Evolutionary conservation across 2,888 invertebrate genomes (phyloP), one percentile per base, ranked within the genome.

Genomic region (Ischnura elegans): DNA sequence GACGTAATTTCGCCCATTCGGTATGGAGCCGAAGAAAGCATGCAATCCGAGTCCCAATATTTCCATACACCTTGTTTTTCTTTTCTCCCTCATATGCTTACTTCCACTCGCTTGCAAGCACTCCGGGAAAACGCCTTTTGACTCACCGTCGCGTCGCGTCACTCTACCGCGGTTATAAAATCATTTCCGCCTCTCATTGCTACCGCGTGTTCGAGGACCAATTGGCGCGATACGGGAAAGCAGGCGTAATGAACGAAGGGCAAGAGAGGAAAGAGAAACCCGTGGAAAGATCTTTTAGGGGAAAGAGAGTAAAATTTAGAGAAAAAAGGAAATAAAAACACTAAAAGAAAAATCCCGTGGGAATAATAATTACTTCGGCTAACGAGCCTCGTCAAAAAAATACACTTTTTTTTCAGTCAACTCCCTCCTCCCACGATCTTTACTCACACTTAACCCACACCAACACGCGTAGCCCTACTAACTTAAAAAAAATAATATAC

Each of bases 311-410:
- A 76, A 19, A 19, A 61, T n/a, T 61, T n/a, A n/a, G n/a, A 61
- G n/a, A 61, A 13, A 19, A 61, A n/a, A 51, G 2, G 8, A 3
- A 51, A 51, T 47, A 8, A 51, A 51, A 19, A 51, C n/a, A n/a
- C n/a, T n/a, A 51, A 61, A n/a, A n/a, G n/a, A n/a, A 6, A 76
- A 76, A 76, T 76, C 76, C 36, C 29, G 29, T 16, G 76, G 36
- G 76, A 76, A 51, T 42, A 87, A 87, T 42, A 55, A 51, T 87
- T 51, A 51, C 42, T 29, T 10, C 19, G 51, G 42, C 87, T 87
- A 87, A 87, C 87, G 87, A 87, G 87, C 87, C 87, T 87, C 87
- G 87, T 87, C 47, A 76, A 8, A 87, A 87, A 87, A 19, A 25
- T 3, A 6, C 61, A 4, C 61, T 36, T 36, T 76, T 25, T 5